Evolutionary conservation across 2,113 vertebrate genomes (phyloP).

Genomic region (Hypocryptadius cinnamomeus): DNA sequence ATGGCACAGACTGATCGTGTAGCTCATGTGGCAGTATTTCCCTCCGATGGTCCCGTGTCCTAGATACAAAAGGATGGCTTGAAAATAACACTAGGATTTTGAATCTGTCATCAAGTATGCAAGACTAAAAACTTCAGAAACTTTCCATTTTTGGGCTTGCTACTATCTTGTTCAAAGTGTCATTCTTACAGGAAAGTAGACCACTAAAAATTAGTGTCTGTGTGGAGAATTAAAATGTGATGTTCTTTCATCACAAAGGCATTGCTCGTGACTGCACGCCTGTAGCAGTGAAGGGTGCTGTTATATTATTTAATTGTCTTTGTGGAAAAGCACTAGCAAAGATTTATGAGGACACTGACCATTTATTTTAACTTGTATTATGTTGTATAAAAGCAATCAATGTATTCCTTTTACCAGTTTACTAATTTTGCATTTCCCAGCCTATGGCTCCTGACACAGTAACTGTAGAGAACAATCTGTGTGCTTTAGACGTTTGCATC

Average conservation of each 20-base stretch:
- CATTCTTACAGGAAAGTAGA: background rate
- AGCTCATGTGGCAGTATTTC: background rate
- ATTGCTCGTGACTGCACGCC: background rate
- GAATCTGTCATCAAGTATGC: background rate
- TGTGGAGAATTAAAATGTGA: constrained; percentile 32
- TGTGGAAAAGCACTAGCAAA: background rate
- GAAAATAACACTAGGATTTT: background rate
- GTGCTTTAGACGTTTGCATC: background rate
- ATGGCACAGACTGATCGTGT: background rate
- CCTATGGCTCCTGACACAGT: background rate
- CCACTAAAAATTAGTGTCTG: constrained; percentile 33
- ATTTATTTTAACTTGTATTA: constrained; percentile 20
- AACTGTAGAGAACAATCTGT: background rate
- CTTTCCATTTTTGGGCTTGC: background rate
- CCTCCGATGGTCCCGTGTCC: background rate
- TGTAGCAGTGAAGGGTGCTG: background rate
- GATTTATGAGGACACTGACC: background rate
- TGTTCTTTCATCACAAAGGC: constrained; percentile 14
- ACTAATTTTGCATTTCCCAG: background rate
- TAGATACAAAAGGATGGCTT: background rate
- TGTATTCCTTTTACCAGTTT: background rate
- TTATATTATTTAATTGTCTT: background rate
- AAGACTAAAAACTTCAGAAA: background rate
- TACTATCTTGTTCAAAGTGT: background rate
- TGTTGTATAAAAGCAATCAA: constrained; percentile 2